Evolutionary conservation across 2,888 invertebrate genomes (phyloP), one percentile per base, ranked within the genome.

Genomic region (Ectemnius lituratus): DNA sequence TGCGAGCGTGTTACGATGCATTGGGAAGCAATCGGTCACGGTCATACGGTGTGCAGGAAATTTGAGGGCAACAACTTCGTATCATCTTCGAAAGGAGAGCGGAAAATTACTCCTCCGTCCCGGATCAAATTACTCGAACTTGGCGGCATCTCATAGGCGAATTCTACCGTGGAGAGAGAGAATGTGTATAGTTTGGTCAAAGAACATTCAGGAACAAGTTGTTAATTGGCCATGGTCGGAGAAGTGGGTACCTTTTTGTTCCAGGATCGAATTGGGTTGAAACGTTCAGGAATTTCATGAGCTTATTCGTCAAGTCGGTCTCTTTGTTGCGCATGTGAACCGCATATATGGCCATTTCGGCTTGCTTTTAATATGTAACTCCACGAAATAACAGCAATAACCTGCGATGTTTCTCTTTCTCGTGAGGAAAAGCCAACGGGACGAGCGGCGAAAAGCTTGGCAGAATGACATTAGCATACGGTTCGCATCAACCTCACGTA

Each of bases 401-500:
- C 37, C 8, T 0, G 37, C 5, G 8, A 37, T 37, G 37, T 37
- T 11, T 37, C 37, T 37, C 37, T 6, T 37, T 37, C 8, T 6
- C 11, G 37, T 6, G 37, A 37, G 37, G 37, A 37, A 37, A 37
- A 37, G 37, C 37, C 1, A 2, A 8, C 2, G 8, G 14, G 16
- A 52, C 18, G 20, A 63, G 14, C 18, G 4, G 13, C 8, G 37
- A 45, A 56, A 13, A 20, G 37, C 49, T 71, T 59, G 67, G 18
- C 58, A 52, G n/a, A 16, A 13, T 14, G 5, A 14, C 11, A 52
- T 52, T 52, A 52, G 52, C 52, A 52, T 52, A 52, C 52, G 52
- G 52, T 52, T 52, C 52, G n/a, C 62, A 28, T 62, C 45, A 49
- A 2, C 65, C 60, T 67, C 66, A 70, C 70, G 73, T 73, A 66